Evolutionary conservation across 2,797 vertebrate genomes (phyloP), one percentile per base, ranked within the genome.

Genomic region (Carduelis carduelis): DNA sequence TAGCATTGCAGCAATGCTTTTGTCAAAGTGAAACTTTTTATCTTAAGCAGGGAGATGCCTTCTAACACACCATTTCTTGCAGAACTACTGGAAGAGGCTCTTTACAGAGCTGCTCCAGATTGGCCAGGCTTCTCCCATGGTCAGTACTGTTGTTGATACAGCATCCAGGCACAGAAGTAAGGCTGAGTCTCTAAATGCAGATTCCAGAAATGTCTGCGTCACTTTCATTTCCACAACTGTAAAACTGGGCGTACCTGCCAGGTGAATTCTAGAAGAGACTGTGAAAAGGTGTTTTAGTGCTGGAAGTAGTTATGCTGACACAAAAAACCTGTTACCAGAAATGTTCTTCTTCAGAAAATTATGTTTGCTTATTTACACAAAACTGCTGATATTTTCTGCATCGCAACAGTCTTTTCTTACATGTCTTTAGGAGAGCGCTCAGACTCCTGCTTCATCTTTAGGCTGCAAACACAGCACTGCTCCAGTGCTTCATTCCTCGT

Each of bases 81-180:
- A 12, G 63, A 81, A 68, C 22, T 24, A 57, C 34, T 43, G 22
- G 32, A 78, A 53, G 20, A 78, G 20, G 44, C 28, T 74, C 47
- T 44, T 64, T 12, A 49, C 24, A 72, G 57, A 75, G 43, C 41
- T 61, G 37, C 53, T 92, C 32, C 65, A 23, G 20, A 35, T 14
- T n/a, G 32, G 16, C 22, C 0, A 0, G 8, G 17, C 16, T 77
- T 81, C 37, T 71, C 37, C 52, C 46, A 8, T 9, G 26, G 39
- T 55, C 56, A 49, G 14, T 23, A 9, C 18, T 34, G 16, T 8
- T 71, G 23, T 1, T 60, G 21, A 53, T 6, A 57, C 7, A 75
- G 49, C 6, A 37, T 19, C 21, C 53, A 75, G 46, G 28, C 21
- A 83, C 11, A 84, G 47, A 79, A 3, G 2, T 12, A 57, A 65